Evolutionary conservation across 2,113 vertebrate genomes (phyloP), one percentile per base, ranked within the genome.

Genomic region (Potamarius usumacintae): DNA sequence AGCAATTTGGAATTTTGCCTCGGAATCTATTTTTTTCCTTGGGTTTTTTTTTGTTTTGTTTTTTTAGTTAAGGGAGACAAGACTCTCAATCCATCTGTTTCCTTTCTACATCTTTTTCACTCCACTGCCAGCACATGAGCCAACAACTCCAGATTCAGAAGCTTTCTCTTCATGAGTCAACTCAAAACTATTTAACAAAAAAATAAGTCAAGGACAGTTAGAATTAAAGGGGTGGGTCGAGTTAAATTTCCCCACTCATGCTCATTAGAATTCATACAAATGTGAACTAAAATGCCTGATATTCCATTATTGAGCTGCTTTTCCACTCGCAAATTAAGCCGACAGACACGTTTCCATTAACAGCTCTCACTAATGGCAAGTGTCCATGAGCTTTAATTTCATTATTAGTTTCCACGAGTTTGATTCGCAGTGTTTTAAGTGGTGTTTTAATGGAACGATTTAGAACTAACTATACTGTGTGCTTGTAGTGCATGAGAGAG

Each of bases 401-500:
- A 22, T 72, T 69, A 65, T 69, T 81, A 22, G 52, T 71, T 78
- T 81, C 22, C 27, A 5, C 30, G 5, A 12, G 14, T 58, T 80
- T 55, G 53, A 78, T 78, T 78, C 18, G 79, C 57, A 5, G 42
- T 20, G 17, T 79, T 79, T 79, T 79, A 79, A 55, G 53, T 79
- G 53, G 25, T 58, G 7, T 34, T 22, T 81, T 81, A 60, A 81
- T 60, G 55, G 55, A 2, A 5, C 18, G 18, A 48, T 82, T 82
- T 80, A 58, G 53, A 60, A 20, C 4, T 0, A 58, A 80, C 78
- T 58, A 55, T 58, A 58, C 55, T 77, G 77, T 80, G 18, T 22
- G 25, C 3, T 27, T 74, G 65, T 58, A 3, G 14, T 42, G 42
- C 42, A 42, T 42, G 42, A 42, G 42, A 42, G 42, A 42, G 34